phyloP scores from a whole-genome alignment of 2,888 invertebrate genomes.

The Troilus luridus region DNA sequence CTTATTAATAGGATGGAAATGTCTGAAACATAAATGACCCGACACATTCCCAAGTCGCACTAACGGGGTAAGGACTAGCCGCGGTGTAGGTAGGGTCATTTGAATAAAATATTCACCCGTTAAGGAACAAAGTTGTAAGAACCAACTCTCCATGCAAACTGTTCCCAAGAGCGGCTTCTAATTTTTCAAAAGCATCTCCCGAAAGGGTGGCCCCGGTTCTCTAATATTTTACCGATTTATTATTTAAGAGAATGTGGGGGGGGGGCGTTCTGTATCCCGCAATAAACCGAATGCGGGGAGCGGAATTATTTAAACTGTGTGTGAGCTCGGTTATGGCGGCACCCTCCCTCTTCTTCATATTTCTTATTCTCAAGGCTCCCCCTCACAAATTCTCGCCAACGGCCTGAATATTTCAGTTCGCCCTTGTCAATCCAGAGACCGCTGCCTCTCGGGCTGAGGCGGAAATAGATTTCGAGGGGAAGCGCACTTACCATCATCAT shows the following conservation, averaged over 20 bases:
- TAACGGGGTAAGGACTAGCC: background rate
- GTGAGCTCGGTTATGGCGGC: background rate
- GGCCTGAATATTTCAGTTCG: slow-evolving; percentile 6
- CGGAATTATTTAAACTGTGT: slow-evolving; percentile 44
- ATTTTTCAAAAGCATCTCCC: slow-evolving; percentile 43
- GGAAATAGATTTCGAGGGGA: background rate
- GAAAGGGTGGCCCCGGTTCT: background rate
- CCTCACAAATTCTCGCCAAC: slow-evolving; percentile 45
- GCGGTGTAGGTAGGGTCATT: background rate
- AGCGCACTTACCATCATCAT: background rate
- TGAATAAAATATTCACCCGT: slow-evolving; percentile 8
- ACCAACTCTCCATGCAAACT: slow-evolving; percentile 18
- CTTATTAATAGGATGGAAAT: too few species aligned
- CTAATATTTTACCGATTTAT: slow-evolving; percentile 42
- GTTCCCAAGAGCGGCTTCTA: slow-evolving; percentile 25
- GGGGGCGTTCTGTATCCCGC: background rate
- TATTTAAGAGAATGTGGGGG: background rate
- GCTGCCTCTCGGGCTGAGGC: background rate
- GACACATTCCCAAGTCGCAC: background rate
- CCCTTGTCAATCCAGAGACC: background rate
- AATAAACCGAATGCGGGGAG: slow-evolving; percentile 29
- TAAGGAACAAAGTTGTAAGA: background rate
- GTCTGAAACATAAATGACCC: too few species aligned
- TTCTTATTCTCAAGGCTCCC: slow-evolving; percentile 45
- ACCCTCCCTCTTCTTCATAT: background rate